Conservation (phyloP, 2,888 invertebrate species). For the Chrysolina oricalcia region DNA sequence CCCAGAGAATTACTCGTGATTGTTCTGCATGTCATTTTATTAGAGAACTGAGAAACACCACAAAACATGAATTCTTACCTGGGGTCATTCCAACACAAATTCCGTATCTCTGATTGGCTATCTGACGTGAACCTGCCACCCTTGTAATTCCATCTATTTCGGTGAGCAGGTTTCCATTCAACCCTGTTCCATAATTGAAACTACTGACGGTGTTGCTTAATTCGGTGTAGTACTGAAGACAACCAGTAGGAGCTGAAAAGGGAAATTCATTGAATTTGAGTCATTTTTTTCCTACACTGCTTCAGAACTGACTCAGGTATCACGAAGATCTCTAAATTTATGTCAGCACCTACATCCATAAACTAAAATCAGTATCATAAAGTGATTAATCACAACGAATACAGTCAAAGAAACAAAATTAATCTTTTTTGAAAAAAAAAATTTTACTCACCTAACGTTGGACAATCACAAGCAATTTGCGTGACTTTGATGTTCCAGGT, state of each 20-base stretch:
- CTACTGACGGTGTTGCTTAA: slow-evolving; percentile 79
- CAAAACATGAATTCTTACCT: slow-evolving; percentile 9
- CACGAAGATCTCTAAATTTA: no score
- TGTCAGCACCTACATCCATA: no score
- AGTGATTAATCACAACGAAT: no score
- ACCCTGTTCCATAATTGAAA: slow-evolving; percentile 83
- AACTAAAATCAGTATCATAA: no score
- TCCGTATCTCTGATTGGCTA: slow-evolving; percentile 83
- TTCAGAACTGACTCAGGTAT: no score
- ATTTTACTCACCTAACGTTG: slow-evolving; percentile 75
- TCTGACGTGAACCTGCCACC: slow-evolving; percentile 78
- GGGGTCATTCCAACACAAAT: slow-evolving; percentile 84
- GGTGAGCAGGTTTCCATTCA: slow-evolving; percentile 53
- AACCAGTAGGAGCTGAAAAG: slow-evolving; percentile 82
- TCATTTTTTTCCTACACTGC: no score
- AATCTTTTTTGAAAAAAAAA: no score
- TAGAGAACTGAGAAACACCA: no score
- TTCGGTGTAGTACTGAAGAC: slow-evolving; percentile 83
- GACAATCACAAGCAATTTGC: slow-evolving; percentile 83
- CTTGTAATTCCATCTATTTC: slow-evolving; percentile 47
- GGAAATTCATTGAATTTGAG: neutral
- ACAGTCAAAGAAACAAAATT: no score
- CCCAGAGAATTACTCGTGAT: no score
- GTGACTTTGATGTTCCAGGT: slow-evolving; percentile 84
- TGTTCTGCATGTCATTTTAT: no score